phyloP scores from a whole-genome alignment of 2,888 invertebrate genomes.

The Dynastes grantii region DNA sequence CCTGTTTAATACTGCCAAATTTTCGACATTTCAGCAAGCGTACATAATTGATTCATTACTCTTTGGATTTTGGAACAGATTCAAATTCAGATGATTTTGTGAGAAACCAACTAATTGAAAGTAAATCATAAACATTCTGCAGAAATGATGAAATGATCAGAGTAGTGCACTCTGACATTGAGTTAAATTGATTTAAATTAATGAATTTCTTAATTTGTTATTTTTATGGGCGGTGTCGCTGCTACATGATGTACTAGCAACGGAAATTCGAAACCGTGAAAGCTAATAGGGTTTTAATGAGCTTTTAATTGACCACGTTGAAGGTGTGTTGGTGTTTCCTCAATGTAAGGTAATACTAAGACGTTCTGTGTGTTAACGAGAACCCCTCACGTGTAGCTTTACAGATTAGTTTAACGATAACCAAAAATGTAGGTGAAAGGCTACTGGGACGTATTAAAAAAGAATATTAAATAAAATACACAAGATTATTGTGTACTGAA shows the following conservation, averaged over 20 bases:
- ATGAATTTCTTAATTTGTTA: slow-evolving; percentile 27
- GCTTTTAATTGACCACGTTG: slow-evolving; percentile 38
- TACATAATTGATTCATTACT: no score
- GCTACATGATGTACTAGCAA: no score
- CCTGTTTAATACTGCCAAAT: no score
- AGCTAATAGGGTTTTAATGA: slow-evolving; percentile 43
- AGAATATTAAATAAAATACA: background rate
- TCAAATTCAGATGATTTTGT: no score
- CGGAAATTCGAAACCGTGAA: slow-evolving; percentile 15
- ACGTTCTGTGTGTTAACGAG: background rate
- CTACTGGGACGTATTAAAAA: no score
- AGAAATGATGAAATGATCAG: no score
- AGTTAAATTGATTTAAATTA: slow-evolving; percentile 28
- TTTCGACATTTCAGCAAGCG: no score
- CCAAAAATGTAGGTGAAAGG: background rate
- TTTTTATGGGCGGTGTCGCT: background rate
- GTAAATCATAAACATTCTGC: no score
- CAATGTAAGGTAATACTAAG: slow-evolving; percentile 7
- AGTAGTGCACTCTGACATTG: slow-evolving; percentile 5
- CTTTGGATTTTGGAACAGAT: no score
- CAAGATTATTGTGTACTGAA: background rate
- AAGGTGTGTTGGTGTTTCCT: background rate
- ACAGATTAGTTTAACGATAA: background rate
- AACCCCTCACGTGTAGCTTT: background rate
- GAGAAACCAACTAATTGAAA: no score